Evolutionary conservation across 2,113 vertebrate species (phyloP).

Genomic region (Grammomys surdaster): DNA sequence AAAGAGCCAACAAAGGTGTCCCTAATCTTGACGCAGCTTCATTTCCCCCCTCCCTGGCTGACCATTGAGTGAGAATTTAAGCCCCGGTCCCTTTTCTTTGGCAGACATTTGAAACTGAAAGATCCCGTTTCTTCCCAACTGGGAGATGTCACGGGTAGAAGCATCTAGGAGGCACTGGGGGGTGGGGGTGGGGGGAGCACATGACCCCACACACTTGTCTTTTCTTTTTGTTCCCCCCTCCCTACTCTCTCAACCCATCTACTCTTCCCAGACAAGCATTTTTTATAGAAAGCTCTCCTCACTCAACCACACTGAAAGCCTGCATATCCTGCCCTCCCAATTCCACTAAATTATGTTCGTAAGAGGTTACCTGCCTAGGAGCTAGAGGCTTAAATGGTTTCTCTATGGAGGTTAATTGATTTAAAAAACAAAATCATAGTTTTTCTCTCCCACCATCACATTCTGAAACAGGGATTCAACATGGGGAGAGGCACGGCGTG

Average conservation of each 20-base stretch:
- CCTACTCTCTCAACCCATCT: not conserved
- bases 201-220: constrained; percentile 9
- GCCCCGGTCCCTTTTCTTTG: constrained; percentile 62
- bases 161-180: not conserved
- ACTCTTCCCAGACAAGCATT: not conserved
- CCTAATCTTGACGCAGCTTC: constrained; percentile 74
- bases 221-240: not conserved
- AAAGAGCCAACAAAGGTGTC: constrained; percentile 72
- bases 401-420: constrained; percentile 42
- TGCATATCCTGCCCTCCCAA: not conserved
- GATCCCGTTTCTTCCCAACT: constrained; percentile 75
- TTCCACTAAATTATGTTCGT: not conserved
- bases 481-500: not conserved
- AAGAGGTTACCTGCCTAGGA: constrained; percentile 38
- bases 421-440: constrained; percentile 42
- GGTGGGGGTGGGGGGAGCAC: not conserved
- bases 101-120: constrained; percentile 80
- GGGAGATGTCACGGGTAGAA: constrained; percentile 62
- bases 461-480: constrained; percentile 41
- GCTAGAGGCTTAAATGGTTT: constrained; percentile 7
- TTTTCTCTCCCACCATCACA: constrained; percentile 57
- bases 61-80: constrained; percentile 73
- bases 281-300: not conserved
- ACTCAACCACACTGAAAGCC: not conserved
- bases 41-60: constrained; percentile 55